A percentile compares a stretch with the other conserved stretches of the same genome.
Evolutionary conservation across 2,113 vertebrate genomes (phyloP).

Genomic region (Turnix velox): DNA sequence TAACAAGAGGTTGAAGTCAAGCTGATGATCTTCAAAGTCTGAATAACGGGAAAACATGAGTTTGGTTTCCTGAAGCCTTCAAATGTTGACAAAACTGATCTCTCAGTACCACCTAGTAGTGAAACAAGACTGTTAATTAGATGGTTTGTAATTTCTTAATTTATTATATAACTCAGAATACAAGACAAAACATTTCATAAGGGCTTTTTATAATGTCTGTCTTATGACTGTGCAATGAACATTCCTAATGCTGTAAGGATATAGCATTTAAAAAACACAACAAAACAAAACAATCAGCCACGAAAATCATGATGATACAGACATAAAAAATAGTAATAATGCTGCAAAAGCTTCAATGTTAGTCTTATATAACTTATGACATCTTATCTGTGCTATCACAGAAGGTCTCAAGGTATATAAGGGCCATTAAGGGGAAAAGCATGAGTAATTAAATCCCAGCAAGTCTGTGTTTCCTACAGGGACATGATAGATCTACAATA

Average conservation of each 20-base stretch:
- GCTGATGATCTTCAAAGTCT: not conserved
- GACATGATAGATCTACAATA: not conserved
- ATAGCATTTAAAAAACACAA: not conserved
- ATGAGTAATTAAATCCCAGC: not conserved
- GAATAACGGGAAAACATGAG: not conserved
- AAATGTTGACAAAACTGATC: not conserved
- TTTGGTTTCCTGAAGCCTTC: not conserved
- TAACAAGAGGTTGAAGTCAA: not conserved
- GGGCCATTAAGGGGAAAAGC: not conserved
- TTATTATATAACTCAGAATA: not conserved
- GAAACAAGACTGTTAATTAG: not conserved
- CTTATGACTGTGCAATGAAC: not conserved
- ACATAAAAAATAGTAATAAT: not conserved
- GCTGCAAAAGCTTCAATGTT: not conserved
- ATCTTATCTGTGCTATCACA: not conserved
- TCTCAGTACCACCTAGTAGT: not conserved
- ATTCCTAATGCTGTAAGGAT: not conserved
- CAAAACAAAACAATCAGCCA: not conserved
- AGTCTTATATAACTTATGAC: not conserved
- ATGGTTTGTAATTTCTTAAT: not conserved
- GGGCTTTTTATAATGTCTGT: not conserved
- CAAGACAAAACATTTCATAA: not conserved
- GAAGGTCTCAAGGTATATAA: rapidly evolving
- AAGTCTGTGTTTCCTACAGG: not conserved
- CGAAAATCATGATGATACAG: not conserved